These are phyloP conservation scores for Syngnathus acus DNA, from an alignment of 2,797 vertebrate species.

Conservation along the genomic window DNA sequence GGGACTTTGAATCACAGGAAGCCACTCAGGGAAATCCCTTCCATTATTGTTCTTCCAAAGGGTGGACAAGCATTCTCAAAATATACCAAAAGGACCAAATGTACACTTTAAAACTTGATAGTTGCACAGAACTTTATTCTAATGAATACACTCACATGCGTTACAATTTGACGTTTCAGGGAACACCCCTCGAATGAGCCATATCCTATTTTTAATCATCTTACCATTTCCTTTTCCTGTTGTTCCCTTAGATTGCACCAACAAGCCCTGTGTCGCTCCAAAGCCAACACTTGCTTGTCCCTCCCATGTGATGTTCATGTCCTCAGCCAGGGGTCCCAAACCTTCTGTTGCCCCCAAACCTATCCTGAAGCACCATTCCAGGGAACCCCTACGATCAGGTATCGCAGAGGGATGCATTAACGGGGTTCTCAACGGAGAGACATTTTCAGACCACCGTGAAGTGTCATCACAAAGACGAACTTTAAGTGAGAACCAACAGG, in stretches of 20 bases:
- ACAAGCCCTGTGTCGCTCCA: conserved; percentile 79
- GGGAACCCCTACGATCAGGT: conserved; percentile 45
- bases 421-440: conserved; percentile 56
- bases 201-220: conserved; percentile 64
- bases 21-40: conserved; percentile 64
- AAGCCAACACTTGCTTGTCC: conserved; percentile 78
- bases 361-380: conserved; percentile 65
- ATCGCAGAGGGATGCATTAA: conserved; percentile 66
- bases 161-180: conserved; percentile 3
- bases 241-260: conserved; percentile 77
- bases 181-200: conserved; percentile 50
- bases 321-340: conserved; percentile 79
- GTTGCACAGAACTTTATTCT: neutral
- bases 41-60: conserved; percentile 32
- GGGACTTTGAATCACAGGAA: conserved; percentile 64
- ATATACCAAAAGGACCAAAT: neutral
- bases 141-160: neutral
- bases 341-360: conserved; percentile 85
- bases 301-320: conserved; percentile 66
- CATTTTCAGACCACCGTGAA: conserved; percentile 3
- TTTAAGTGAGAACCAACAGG: conserved; percentile 7
- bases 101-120: neutral
- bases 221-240: conserved; percentile 69
- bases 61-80: conserved; percentile 10
- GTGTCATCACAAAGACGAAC: neutral